Conservation (phyloP, 1,140 invertebrate genomes). For the Pseudomyrmex dendroicus region DNA sequence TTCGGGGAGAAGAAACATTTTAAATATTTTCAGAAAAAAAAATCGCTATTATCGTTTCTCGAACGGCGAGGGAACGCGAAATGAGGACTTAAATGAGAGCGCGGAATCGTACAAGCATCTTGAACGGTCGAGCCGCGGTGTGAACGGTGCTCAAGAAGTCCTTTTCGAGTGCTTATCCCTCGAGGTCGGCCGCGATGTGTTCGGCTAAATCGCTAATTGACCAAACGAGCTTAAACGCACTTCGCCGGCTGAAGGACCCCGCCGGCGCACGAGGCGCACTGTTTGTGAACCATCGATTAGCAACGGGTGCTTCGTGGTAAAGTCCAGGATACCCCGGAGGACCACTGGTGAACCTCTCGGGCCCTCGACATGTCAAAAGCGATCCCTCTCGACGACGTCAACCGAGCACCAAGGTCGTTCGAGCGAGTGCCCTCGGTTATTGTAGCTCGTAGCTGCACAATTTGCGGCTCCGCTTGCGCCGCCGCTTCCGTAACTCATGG, state of each 20-base stretch:
- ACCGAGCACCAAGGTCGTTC: conserved; percentile 67
- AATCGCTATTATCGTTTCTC: neutral
- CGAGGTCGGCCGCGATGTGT: conserved; percentile 49
- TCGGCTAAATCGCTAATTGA: conserved; percentile 75
- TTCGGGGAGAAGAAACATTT: too few species aligned
- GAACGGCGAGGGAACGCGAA: neutral
- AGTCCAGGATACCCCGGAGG: conserved; percentile 72
- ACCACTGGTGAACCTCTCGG: conserved; percentile 64
- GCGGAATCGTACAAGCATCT: neutral
- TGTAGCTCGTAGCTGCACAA: conserved; percentile 58
- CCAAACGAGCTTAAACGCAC: conserved; percentile 82
- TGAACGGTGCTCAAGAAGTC: conserved; percentile 49
- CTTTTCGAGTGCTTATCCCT: conserved; percentile 62
- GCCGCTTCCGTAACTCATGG: neutral
- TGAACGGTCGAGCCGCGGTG: neutral
- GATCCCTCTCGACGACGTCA: conserved; percentile 68
- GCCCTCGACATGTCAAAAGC: conserved; percentile 75
- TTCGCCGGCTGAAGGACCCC: conserved; percentile 67
- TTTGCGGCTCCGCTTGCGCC: conserved; percentile 53
- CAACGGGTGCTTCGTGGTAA: conserved; percentile 71
- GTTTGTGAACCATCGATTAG: conserved; percentile 82
- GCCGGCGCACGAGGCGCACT: conserved; percentile 63
- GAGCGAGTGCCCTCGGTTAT: conserved; percentile 59
- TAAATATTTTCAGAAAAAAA: neutral
- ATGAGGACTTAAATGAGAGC: neutral